Conservation (phyloP, 2,888 invertebrate species). For the Ophion obscuratus region DNA sequence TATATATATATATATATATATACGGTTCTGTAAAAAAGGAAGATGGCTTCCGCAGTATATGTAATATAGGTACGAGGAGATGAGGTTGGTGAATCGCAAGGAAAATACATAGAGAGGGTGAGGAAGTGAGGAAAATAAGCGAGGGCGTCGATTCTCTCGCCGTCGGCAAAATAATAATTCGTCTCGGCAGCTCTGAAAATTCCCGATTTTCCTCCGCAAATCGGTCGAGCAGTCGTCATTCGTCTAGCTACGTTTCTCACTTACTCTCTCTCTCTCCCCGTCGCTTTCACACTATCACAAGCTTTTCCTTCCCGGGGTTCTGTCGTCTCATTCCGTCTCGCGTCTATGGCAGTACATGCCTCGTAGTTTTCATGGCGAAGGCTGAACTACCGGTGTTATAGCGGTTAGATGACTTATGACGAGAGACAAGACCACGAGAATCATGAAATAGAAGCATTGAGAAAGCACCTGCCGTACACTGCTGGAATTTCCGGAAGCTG, state of each 20-base stretch:
- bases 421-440: constrained; percentile 12
- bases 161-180: constrained; percentile 66
- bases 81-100: constrained; percentile 30
- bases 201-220: constrained; percentile 46
- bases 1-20: background rate
- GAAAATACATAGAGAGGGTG: constrained; percentile 20
- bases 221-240: constrained; percentile 38
- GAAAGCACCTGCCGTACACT: constrained; percentile 21
- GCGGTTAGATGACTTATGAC: constrained; percentile 54
- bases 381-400: constrained; percentile 40
- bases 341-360: constrained; percentile 31
- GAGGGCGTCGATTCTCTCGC: constrained; percentile 64
- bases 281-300: background rate
- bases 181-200: constrained; percentile 62
- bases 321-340: constrained; percentile 38
- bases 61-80: constrained; percentile 22
- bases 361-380: constrained; percentile 57
- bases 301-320: constrained; percentile 15
- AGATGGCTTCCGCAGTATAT: constrained; percentile 41
- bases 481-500: constrained; percentile 55
- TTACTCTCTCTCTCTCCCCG: constrained; percentile 14
- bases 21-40: constrained; percentile 30
- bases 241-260: constrained; percentile 35
- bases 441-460: background rate
- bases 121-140: constrained; percentile 43